A percentile compares a stretch with the other conserved stretches of the same genome.
phyloP scores from a whole-genome alignment of 2,888 invertebrate species.

The Spodoptera littoralis region DNA sequence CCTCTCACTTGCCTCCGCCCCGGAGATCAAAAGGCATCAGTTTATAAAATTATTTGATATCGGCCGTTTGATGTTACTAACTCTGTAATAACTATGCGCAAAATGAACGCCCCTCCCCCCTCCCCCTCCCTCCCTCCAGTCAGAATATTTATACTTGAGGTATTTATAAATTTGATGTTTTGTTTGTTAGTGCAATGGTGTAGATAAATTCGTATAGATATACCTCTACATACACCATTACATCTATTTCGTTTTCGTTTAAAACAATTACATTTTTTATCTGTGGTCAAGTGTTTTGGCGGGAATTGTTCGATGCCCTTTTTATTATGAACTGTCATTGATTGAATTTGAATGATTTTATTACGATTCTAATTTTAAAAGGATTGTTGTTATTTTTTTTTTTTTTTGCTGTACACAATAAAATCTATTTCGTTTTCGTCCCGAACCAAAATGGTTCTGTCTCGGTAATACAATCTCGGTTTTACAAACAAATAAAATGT shows the following conservation, averaged over 20 bases:
- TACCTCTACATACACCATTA: too few species aligned
- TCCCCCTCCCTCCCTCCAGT: not conserved
- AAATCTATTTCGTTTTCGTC: too few species aligned
- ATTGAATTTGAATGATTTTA: too few species aligned
- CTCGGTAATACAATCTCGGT: too few species aligned
- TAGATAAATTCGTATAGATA: too few species aligned
- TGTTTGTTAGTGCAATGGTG: not conserved
- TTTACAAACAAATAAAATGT: too few species aligned
- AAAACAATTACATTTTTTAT: constrained; percentile 82
- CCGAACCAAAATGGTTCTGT: too few species aligned
- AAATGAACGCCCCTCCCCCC: constrained; percentile 58
- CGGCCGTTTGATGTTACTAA: constrained; percentile 70
- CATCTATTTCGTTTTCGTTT: constrained; percentile 56
- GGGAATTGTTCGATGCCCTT: constrained; percentile 36
- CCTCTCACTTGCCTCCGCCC: constrained; percentile 10
- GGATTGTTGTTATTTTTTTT: too few species aligned
- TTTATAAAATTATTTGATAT: constrained; percentile 74
- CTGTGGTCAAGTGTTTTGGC: constrained; percentile 65
- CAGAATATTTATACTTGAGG: constrained; percentile 18
- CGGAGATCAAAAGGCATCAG: constrained; percentile 73
- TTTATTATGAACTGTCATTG: not conserved
- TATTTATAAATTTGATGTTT: not conserved
- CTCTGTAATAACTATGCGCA: constrained; percentile 70
- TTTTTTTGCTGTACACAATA: too few species aligned
- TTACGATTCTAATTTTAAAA: too few species aligned